Base-by-base conservation (phyloP, 2,888 invertebrate genomes). In the Tipula helvola region DNA sequence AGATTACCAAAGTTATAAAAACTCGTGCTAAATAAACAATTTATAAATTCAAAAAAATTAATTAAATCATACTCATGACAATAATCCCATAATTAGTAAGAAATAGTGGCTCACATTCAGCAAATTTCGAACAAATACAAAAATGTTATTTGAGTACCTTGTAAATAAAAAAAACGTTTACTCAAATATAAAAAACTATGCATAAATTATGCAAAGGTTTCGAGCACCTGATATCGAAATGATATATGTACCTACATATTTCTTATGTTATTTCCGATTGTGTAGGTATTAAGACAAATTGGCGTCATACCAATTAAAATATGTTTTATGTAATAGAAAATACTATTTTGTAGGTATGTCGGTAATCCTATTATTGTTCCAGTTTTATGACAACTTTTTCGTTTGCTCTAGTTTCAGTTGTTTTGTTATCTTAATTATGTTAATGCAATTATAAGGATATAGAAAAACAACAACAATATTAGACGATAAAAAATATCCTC, bases 361-460 rank as follows among this genome's bases (percentile, higher is more conserved):
- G 71, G 71, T 18, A 71, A 7, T 18, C 71, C 71, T 71, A 71
- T 71, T 71, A 10, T 71, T 28, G 71, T 57, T 16, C 16, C 2
- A 16, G 16, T 28, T 71, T 71, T 71, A 28, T 71, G 71, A 71
- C 71, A 71, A 71, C 28, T 71, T 18, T 71, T 18, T 71, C 2
- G 3, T 52, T 39, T 52, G 52, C 16, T 52, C 52, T 52, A 52
- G 52, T 52, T 18, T 3, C 28, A 28, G 71, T 71, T 71, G 28
- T 1, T 28, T 28, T 10, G 71, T 71, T 71, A 71, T 71, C 71
- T 71, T 71, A 71, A 71, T 71, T 71, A 71, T 71, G 71, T 71
- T 71, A 71, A 71, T 71, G 71, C 71, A 71, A 71, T 71, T 71
- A 71, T 71, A 71, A 71, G 71, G 71, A 71, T 71, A 71, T 71